Evolutionary conservation across 2,113 vertebrate species (phyloP), one percentile per base, ranked within the genome.

Genomic region (Mobula birostris): DNA sequence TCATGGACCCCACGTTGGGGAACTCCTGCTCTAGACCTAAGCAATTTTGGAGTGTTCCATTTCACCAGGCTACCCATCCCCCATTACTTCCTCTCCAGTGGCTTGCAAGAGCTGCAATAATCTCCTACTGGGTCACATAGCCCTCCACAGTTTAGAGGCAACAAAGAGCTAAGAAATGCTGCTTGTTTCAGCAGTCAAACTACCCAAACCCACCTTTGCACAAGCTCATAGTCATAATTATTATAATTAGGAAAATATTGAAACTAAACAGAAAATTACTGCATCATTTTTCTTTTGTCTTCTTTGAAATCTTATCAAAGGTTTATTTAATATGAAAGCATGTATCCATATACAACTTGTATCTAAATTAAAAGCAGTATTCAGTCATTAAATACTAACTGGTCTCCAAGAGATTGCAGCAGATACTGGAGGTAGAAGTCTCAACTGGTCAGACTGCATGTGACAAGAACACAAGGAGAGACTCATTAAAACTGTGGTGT

Each of bases 361-460:
- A 21, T 74, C 5, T 74, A 90, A 90, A 66, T 48, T 48, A 63
- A 29, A 61, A 12, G 29, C 85, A 66, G 61, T 90, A 90, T 58
- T 90, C 61, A 66, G 85, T 61, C 85, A 90, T 90, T 90, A 90
- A 90, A 90, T 66, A 90, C 66, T 90, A 90, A 90, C 32, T 63
- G 66, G 14, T 66, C n/a, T 90, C 68, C 61, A 90, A 61, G 85
- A 66, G 29, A 68, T 32, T 90, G 58, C 85, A 90, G 85, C 61
- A 66, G 85, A 90, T 90, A 66, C 61, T 66, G 85, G 85, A 90
- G 85, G 85, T 90, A 90, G 85, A 88, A 90, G 66, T 90, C 85
- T 61, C 85, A 90, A 66, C 61, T 90, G 61, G 61, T 19, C 85
- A 90, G 85, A 66, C 61, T 66, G 61, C 29, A n/a, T 29, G 66